Evolutionary conservation across 2,113 vertebrate genomes (phyloP).

Genomic region (Cervus canadensis): DNA sequence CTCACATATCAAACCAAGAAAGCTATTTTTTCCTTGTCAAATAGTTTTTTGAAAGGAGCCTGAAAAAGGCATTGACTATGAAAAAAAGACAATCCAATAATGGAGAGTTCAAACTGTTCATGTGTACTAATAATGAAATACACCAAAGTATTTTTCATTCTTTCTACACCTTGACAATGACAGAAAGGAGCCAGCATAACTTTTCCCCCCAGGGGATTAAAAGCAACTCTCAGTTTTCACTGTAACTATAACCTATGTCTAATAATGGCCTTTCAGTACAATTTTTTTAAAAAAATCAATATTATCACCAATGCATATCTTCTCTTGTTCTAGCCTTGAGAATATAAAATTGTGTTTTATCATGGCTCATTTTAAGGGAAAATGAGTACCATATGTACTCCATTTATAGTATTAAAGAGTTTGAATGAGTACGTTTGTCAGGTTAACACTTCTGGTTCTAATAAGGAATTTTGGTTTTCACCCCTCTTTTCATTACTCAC

Average conservation of each 20-base stretch:
- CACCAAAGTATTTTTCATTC: constrained; percentile 41
- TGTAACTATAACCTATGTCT: constrained; percentile 29
- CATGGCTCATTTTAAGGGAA: constrained; percentile 59
- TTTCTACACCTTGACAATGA: constrained; percentile 58
- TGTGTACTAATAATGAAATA: constrained; percentile 57
- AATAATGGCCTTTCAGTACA: constrained; percentile 53
- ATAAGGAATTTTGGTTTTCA: constrained; percentile 60
- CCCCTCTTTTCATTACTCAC: constrained; percentile 50
- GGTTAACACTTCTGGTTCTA: constrained; percentile 63
- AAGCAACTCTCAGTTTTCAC: constrained; percentile 57
- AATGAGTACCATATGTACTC: constrained; percentile 60
- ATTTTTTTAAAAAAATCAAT: constrained; percentile 47
- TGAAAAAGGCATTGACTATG: constrained; percentile 17
- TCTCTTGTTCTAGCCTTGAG: constrained; percentile 52
- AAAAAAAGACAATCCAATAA: constrained; percentile 31
- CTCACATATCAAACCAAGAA: constrained; percentile 42
- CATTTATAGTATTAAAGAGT: constrained; percentile 27
- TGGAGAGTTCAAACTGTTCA: constrained; percentile 19
- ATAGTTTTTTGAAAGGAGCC: constrained; percentile 44
- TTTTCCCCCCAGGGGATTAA: not conserved
- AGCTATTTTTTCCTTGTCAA: constrained; percentile 56
- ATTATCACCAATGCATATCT: constrained; percentile 60
- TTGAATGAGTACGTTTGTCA: constrained; percentile 54
- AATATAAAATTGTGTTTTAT: constrained; percentile 52
- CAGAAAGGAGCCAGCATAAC: constrained; percentile 49